Evolutionary conservation across 2,113 vertebrate genomes (phyloP).

Genomic region (Lepus timidus): DNA sequence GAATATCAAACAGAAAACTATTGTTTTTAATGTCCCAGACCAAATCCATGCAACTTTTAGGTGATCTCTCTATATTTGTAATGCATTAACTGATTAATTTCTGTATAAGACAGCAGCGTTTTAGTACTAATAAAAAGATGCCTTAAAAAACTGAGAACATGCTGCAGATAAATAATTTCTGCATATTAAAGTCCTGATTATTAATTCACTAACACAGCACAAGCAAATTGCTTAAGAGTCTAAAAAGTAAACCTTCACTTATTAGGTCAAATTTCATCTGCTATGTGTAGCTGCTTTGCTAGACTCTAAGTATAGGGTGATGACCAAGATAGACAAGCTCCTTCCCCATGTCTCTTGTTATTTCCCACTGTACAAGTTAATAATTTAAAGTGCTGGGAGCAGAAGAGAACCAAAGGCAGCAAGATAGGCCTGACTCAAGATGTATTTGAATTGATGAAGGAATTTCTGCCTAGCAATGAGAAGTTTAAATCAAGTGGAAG

Average conservation of each 20-base stretch:
- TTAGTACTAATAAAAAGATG: not conserved
- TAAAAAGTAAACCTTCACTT: not conserved
- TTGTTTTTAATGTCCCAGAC: not conserved
- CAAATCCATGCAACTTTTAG: not conserved
- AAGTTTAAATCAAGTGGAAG: not conserved
- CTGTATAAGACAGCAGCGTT: not conserved
- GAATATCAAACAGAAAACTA: not conserved
- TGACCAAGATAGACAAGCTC: not conserved
- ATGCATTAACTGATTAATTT: not conserved
- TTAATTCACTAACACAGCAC: not conserved
- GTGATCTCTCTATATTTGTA: not conserved
- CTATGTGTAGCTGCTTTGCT: not conserved
- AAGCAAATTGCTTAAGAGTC: not conserved
- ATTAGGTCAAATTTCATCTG: not conserved
- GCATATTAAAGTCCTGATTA: not conserved
- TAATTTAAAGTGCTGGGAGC: not conserved
- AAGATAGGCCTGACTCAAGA: not conserved
- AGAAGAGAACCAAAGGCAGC: not conserved
- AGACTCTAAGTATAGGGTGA: not conserved
- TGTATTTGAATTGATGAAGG: not conserved
- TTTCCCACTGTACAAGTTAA: not conserved
- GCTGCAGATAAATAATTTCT: not conserved
- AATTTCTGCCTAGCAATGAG: not conserved
- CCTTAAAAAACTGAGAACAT: not conserved
- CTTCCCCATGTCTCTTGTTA: not conserved